Percentiles rank a stretch among this genome's conserved stretches.
These are phyloP conservation scores for Epizoanthus stellaris DNA, from an alignment of 92 coral and sea anemone species.

Conservation along the genomic window DNA sequence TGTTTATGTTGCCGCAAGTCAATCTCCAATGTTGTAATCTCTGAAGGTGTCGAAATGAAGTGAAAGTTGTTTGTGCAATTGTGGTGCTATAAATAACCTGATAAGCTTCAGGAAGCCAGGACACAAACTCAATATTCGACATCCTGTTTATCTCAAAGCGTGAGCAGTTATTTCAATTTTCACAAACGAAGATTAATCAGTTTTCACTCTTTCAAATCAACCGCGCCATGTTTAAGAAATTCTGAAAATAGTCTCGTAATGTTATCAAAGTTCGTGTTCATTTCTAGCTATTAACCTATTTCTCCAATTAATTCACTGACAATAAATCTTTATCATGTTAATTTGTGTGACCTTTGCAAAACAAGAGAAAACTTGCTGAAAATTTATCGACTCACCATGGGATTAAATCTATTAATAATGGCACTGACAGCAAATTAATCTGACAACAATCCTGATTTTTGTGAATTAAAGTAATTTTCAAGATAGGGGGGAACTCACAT, in stretches of 20 bases:
- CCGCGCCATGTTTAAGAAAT: not conserved
- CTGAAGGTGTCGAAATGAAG: conserved; percentile 5
- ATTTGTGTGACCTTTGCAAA: conserved; percentile 2
- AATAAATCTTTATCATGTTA: not conserved
- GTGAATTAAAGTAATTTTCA: too few species aligned
- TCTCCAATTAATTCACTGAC: not conserved
- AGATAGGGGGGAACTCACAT: too few species aligned
- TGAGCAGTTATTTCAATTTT: not conserved
- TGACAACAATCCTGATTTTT: too few species aligned
- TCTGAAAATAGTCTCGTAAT: not conserved
- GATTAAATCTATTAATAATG: too few species aligned
- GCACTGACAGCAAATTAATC: too few species aligned
- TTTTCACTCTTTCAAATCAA: not conserved
- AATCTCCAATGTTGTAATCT: not conserved
- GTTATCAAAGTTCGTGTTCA: not conserved
- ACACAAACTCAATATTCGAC: not conserved
- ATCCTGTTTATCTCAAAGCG: conserved; percentile 6
- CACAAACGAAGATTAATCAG: not conserved
- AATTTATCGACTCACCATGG: too few species aligned
- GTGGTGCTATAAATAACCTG: not conserved
- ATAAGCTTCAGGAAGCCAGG: not conserved
- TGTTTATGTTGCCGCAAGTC: not conserved
- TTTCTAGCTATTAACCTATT: not conserved
- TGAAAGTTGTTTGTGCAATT: not conserved
- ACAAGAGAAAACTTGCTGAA: conserved; percentile 3